These are phyloP conservation scores for Apoderus coryli DNA, from an alignment of 2,888 invertebrate genomes.

Conservation along the genomic window DNA sequence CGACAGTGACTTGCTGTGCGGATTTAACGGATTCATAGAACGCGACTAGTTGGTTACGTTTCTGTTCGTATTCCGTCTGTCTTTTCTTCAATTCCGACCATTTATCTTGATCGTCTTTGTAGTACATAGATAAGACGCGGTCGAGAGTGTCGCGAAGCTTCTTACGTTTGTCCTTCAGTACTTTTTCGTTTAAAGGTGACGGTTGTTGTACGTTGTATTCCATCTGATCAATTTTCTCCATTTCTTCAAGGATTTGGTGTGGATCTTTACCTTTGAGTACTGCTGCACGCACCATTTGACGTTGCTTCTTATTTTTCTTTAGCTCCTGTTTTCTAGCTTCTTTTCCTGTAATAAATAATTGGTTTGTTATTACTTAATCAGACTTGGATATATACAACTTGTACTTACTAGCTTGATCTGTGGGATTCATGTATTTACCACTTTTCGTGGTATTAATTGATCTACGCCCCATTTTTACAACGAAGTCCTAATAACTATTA, in stretches of 20 bases:
- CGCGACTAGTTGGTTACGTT: constrained; percentile 71
- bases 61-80: constrained; percentile 85
- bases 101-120: constrained; percentile 91
- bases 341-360: constrained; percentile 51
- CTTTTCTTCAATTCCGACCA: constrained; percentile 83
- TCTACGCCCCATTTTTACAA: constrained; percentile 72
- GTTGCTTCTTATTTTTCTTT: constrained; percentile 95
- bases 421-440: constrained; percentile 99
- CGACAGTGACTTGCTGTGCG: constrained; percentile 88
- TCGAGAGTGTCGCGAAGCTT: constrained; percentile 92
- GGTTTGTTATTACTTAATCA: constrained; percentile 5
- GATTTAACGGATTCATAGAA: constrained; percentile 92
- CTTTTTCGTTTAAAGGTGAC: constrained; percentile 91
- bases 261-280: constrained; percentile 98
- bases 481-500: too few relatives aligned
- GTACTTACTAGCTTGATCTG: constrained; percentile 93
- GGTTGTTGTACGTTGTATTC: constrained; percentile 92
- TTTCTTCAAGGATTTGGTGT: constrained; percentile 81
- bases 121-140: constrained; percentile 87
- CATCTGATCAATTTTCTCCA: constrained; percentile 98
- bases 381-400: constrained; percentile 4
- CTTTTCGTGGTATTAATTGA: constrained; percentile 99
- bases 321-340: constrained; percentile 94
- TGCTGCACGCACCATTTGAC: constrained; percentile 90
- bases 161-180: constrained; percentile 88